Conservation (phyloP, 2,888 invertebrate genomes). For the Eupithecia abbreviata region DNA sequence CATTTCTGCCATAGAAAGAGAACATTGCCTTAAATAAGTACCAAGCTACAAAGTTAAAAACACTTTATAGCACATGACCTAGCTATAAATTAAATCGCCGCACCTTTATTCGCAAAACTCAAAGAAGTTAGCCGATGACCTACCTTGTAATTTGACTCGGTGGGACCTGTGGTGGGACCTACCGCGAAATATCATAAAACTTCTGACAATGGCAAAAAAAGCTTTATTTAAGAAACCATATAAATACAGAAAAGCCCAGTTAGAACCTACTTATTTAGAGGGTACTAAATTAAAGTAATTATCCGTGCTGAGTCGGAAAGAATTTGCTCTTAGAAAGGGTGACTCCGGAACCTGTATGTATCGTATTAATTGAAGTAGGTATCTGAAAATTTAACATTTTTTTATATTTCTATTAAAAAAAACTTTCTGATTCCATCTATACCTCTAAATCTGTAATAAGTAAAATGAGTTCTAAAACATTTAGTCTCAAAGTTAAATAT, state of each 20-base stretch:
- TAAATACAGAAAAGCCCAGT: neutral
- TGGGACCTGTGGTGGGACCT: constrained; percentile 52
- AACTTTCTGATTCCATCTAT: too few species aligned
- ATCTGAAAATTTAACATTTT: too few species aligned
- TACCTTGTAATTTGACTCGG: constrained; percentile 69
- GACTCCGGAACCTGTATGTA: neutral
- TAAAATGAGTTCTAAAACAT: neutral
- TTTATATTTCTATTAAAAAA: too few species aligned
- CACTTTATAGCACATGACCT: neutral
- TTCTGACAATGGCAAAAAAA: neutral
- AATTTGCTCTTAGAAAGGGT: neutral
- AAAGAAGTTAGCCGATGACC: constrained; percentile 61
- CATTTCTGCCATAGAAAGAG: neutral
- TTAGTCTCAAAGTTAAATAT: neutral
- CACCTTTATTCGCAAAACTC: constrained; percentile 33
- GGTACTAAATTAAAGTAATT: neutral
- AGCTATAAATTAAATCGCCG: constrained; percentile 27
- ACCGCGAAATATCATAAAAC: constrained; percentile 76
- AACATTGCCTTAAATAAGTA: neutral
- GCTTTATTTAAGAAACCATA: neutral
- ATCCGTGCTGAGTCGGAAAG: neutral
- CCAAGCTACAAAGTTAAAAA: neutral
- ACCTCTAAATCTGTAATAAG: too few species aligned
- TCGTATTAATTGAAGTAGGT: neutral
- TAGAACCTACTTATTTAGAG: neutral